Percentiles rank a stretch among this genome's conserved stretches.
These are phyloP conservation scores for Acronicta psi DNA, from an alignment of 2,888 invertebrate genomes.

Conservation along the genomic window DNA sequence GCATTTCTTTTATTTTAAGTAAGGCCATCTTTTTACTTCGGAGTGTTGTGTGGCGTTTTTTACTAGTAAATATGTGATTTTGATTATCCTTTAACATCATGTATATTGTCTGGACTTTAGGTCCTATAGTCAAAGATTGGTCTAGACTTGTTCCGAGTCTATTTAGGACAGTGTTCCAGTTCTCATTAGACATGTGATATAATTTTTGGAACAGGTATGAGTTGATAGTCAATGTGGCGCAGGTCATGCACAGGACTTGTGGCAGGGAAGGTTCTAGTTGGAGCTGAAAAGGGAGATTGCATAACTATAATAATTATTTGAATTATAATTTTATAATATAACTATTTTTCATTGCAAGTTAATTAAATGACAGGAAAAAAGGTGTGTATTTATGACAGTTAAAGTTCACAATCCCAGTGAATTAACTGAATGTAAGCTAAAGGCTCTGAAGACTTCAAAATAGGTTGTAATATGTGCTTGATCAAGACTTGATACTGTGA, in stretches of 20 bases:
- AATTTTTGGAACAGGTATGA: slow-evolving; percentile 74
- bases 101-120: slow-evolving; percentile 65
- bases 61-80: slow-evolving; percentile 69
- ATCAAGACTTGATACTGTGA: too few relatives aligned
- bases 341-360: too few relatives aligned
- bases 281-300: slow-evolving; percentile 63
- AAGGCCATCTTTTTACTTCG: slow-evolving; percentile 65
- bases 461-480: too few relatives aligned
- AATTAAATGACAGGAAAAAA: too few relatives aligned
- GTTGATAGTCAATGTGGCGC: slow-evolving; percentile 69
- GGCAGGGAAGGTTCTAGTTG: slow-evolving; percentile 67
- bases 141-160: slow-evolving; percentile 61
- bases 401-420: too few relatives aligned
- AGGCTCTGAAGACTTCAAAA: too few relatives aligned
- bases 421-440: too few relatives aligned
- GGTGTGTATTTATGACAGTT: too few relatives aligned
- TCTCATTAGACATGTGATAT: slow-evolving; percentile 64
- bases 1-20: slow-evolving; percentile 67
- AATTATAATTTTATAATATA: too few relatives aligned
- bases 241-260: slow-evolving; percentile 70
- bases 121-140: slow-evolving; percentile 55
- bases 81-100: slow-evolving; percentile 66
- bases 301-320: not conserved
- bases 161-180: slow-evolving; percentile 66
- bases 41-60: slow-evolving; percentile 49